Evolutionary conservation across 2,888 invertebrate genomes (phyloP).

Genomic region (Hypselothyrea guttata): DNA sequence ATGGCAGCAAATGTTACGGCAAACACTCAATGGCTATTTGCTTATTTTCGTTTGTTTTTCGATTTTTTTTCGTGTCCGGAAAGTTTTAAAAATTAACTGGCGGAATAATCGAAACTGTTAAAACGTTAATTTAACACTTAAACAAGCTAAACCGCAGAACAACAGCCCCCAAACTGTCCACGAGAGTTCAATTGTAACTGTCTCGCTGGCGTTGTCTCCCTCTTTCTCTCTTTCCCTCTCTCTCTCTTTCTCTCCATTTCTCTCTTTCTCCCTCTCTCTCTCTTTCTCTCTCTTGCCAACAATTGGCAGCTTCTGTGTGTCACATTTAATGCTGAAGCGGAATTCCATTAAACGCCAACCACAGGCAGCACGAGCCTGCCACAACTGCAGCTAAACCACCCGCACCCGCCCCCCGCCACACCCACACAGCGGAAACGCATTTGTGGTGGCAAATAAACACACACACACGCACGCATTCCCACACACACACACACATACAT

Average conservation of each 20-base stretch:
- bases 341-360: constrained; percentile 79
- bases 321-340: constrained; percentile 77
- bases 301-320: constrained; percentile 71
- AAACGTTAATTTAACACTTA: constrained; percentile 78
- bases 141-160: constrained; percentile 72
- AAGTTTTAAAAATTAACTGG: constrained; percentile 66
- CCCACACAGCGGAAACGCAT: constrained; percentile 70
- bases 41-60: constrained; percentile 9
- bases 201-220: no score
- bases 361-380: constrained; percentile 64
- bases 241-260: no score
- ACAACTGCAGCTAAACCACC: no score
- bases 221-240: no score
- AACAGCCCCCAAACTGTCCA: constrained; percentile 45
- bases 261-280: no score
- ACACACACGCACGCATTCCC: constrained; percentile 16
- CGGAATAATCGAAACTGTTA: constrained; percentile 71
- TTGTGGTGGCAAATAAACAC: constrained; percentile 76
- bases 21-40: constrained; percentile 22
- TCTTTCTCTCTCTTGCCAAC: no score
- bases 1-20: constrained; percentile 16
- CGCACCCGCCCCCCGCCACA: no score
- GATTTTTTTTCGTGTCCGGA: constrained; percentile 18
- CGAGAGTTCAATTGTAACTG: constrained; percentile 28
- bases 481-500: constrained; percentile 6